Conservation (phyloP, 1,140 invertebrate species). For the Zophobas atratus region DNA sequence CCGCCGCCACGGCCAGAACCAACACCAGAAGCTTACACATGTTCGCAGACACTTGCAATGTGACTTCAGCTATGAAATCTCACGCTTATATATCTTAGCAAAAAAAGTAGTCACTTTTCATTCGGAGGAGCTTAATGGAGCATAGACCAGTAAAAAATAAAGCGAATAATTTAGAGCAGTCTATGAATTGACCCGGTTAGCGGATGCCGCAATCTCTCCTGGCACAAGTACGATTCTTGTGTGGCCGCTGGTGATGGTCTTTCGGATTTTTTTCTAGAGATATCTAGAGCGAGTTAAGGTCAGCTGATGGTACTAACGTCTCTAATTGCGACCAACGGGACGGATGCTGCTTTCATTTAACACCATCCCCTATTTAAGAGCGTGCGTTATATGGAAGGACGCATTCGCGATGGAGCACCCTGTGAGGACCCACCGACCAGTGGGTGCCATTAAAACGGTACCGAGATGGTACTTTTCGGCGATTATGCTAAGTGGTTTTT, state of each 20-base stretch:
- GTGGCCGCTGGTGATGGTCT: conserved; percentile 40
- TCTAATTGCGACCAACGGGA: background rate
- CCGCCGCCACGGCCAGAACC: conserved; percentile 65
- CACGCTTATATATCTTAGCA: conserved; percentile 48
- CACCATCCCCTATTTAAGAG: too few species aligned
- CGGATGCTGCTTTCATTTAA: too few species aligned
- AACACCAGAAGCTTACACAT: conserved; percentile 62
- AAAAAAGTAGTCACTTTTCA: conserved; percentile 52
- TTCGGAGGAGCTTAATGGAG: conserved; percentile 63
- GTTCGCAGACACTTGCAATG: conserved; percentile 58
- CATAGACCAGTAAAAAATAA: conserved; percentile 62
- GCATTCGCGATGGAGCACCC: too few species aligned
- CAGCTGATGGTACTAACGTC: conserved; percentile 52
- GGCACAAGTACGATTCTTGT: conserved; percentile 45
- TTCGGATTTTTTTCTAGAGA: conserved; percentile 33
- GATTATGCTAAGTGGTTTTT: too few species aligned
- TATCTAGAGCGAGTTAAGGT: conserved; percentile 62
- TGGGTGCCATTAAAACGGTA: too few species aligned
- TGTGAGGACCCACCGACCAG: too few species aligned
- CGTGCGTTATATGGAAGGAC: too few species aligned
- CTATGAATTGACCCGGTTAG: conserved; percentile 55
- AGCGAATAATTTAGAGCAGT: conserved; percentile 61
- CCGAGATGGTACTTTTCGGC: too few species aligned
- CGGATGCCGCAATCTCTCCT: conserved; percentile 44
- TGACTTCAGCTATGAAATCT: conserved; percentile 42